Percentiles rank a stretch among this genome's conserved stretches.
Evolutionary conservation across 2,797 vertebrate genomes (phyloP).

Genomic region (Echiichthys vipera): DNA sequence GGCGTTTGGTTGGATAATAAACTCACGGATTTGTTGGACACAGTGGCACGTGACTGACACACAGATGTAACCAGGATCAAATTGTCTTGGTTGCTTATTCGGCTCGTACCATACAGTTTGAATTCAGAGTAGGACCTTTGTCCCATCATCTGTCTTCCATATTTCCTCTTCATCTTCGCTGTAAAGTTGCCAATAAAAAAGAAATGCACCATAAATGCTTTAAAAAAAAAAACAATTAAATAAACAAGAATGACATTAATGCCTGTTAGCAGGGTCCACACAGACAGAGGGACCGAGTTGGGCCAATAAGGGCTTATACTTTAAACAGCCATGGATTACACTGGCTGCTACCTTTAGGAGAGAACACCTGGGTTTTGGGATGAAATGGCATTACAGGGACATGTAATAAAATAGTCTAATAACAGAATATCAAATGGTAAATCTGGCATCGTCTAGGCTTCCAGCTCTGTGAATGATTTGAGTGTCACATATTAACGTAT

Average conservation of each 20-base stretch:
- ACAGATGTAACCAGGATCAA: slow-evolving; percentile 24
- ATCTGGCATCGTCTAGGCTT: neutral
- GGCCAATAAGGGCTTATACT: slow-evolving; percentile 25
- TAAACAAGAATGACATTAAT: slow-evolving; percentile 6
- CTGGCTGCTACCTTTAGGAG: neutral
- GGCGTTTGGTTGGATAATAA: slow-evolving; percentile 33
- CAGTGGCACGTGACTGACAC: slow-evolving; percentile 17
- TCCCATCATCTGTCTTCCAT: slow-evolving; percentile 41
- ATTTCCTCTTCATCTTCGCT: slow-evolving; percentile 31
- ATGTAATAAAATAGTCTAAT: slow-evolving; percentile 30
- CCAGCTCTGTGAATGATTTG: neutral
- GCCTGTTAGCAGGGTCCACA: slow-evolving; percentile 5
- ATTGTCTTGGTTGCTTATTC: slow-evolving; percentile 41
- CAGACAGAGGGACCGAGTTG: slow-evolving; percentile 1
- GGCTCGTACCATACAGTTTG: slow-evolving; percentile 23
- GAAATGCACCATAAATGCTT: slow-evolving; percentile 27
- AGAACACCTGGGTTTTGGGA: neutral
- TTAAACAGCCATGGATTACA: slow-evolving; percentile 26
- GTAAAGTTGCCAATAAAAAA: slow-evolving; percentile 27
- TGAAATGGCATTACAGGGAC: slow-evolving; percentile 28
- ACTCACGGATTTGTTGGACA: slow-evolving; percentile 13
- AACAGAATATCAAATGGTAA: slow-evolving; percentile 7
- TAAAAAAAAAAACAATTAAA: slow-evolving; percentile 21
- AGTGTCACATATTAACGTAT: too few relatives aligned
- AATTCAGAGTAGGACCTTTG: slow-evolving; percentile 34